Base-by-base conservation (phyloP, 2,113 vertebrate species). In the Emberiza fucata region DNA sequence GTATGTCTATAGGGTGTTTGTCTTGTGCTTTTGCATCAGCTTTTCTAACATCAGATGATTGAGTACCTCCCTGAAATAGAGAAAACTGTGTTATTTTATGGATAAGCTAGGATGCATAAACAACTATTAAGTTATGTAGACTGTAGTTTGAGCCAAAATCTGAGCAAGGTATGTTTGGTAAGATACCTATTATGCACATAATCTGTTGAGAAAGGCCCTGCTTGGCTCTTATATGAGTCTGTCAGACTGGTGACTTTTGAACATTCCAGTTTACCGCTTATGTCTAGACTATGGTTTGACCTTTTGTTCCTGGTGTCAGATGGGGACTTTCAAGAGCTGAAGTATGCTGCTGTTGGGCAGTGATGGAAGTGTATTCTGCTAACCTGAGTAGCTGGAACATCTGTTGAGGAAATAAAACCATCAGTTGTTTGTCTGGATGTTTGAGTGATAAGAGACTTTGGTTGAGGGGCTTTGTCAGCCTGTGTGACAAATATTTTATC, bases 251-350 rank as follows among this genome's bases (percentile, higher is more conserved):
- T 59, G 71, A 75, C 50, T 96, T 92, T 59, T 60, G 90, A 90
- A 68, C 79, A 92, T 80, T 54, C 59, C 71, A 31, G 50, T 95
- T 95, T 96, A 96, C 90, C 75, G 85, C 92, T 69, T 83, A 75
- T 92, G 93, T 95, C 95, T 96, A 88, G 92, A 95, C 95, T 94
- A 96, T 24, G 90, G 90, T 91, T 94, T 97, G 95, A 88, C 96
- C 94, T 95, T 96, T 96, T 95, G 85, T 80, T 94, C 90, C 71
- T 51, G 37, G 78, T 93, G 85, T 95, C 91, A 89, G 73, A 81
- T 75, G 53, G 86, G 94, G 83, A 91, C 73, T 95, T 95, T 60
- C 91, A 94, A 94, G 71, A 92, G 47, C 50, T 45, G 13, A 29
- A 86, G 45, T 77, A 68, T 93, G 76, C 51, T 92, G 87, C 68